Evolutionary conservation across 2,888 invertebrate genomes (phyloP).

Genomic region (Uropetala carovei): DNA sequence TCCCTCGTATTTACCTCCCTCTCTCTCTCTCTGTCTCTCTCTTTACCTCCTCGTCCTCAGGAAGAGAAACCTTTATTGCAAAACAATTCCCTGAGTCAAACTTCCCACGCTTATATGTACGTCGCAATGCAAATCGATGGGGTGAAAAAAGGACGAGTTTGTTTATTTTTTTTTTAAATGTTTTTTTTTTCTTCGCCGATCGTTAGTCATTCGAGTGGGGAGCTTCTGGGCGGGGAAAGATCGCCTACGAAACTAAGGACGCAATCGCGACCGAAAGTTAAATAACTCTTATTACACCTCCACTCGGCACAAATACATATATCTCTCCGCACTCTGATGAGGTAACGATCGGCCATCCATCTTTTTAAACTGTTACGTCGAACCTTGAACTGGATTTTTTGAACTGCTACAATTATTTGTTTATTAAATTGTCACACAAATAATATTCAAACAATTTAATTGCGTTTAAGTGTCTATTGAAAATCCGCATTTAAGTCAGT

Average conservation of each 20-base stretch:
- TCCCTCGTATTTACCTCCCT: too few relatives aligned
- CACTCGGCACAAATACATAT: neutral
- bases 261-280: neutral
- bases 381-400: neutral
- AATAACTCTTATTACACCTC: neutral
- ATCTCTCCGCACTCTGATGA: neutral
- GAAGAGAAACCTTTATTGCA: neutral
- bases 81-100: neutral
- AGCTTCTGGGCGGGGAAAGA: neutral
- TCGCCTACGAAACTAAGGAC: neutral
- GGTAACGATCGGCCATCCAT: neutral
- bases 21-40: neutral
- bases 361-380: neutral
- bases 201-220: neutral
- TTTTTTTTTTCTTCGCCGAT: neutral
- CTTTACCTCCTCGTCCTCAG: neutral
- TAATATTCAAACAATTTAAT: too few relatives aligned
- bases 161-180: neutral
- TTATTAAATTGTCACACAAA: too few relatives aligned
- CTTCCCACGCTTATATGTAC: neutral
- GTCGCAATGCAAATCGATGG: neutral
- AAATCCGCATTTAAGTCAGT: too few relatives aligned
- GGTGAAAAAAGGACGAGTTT: slow-evolving; percentile 9
- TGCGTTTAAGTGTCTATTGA: too few relatives aligned
- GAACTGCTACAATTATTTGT: too few relatives aligned